Evolutionary conservation across 2,797 vertebrate genomes (phyloP).

Genomic region (Zalophus californianus): DNA sequence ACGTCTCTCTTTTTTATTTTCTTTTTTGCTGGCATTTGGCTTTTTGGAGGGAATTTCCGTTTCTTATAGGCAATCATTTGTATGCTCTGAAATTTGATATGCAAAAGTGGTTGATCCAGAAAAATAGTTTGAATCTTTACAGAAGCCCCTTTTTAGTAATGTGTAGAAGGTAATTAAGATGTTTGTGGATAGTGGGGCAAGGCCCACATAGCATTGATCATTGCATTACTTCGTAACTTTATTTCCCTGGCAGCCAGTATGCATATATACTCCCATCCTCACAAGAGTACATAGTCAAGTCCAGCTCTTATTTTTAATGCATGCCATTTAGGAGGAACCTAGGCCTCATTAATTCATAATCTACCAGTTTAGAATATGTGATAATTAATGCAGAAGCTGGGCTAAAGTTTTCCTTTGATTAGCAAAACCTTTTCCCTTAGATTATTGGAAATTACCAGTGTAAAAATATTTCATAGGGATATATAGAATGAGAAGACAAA

Average conservation of each 20-base stretch:
- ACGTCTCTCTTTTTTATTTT: conserved; percentile 34
- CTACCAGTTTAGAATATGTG: conserved; percentile 58
- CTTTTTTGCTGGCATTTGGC: neutral
- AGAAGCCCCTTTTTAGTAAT: conserved; percentile 26
- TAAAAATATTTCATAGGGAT: conserved; percentile 64
- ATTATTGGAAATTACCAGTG: conserved; percentile 69
- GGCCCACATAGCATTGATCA: neutral
- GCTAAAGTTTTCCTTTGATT: conserved; percentile 68
- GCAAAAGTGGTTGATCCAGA: neutral
- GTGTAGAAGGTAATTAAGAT: conserved; percentile 36
- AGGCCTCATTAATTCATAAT: conserved; percentile 59
- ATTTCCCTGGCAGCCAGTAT: conserved; percentile 18
- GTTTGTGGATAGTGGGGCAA: neutral
- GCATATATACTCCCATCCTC: neutral
- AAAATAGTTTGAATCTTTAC: conserved; percentile 33
- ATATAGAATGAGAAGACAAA: conserved; percentile 63
- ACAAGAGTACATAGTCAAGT: conserved; percentile 34
- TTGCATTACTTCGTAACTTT: conserved; percentile 1
- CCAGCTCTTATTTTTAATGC: conserved; percentile 56
- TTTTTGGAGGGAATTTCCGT: neutral
- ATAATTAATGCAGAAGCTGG: conserved; percentile 70
- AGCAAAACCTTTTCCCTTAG: conserved; percentile 58
- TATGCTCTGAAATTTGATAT: neutral
- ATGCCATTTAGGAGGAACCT: conserved; percentile 43
- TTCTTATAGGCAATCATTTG: conserved; percentile 4